A percentile compares a stretch with the other conserved stretches of the same genome.
Evolutionary conservation across 1,140 invertebrate species (phyloP).

Genomic region (Meloidogyne exigua): DNA sequence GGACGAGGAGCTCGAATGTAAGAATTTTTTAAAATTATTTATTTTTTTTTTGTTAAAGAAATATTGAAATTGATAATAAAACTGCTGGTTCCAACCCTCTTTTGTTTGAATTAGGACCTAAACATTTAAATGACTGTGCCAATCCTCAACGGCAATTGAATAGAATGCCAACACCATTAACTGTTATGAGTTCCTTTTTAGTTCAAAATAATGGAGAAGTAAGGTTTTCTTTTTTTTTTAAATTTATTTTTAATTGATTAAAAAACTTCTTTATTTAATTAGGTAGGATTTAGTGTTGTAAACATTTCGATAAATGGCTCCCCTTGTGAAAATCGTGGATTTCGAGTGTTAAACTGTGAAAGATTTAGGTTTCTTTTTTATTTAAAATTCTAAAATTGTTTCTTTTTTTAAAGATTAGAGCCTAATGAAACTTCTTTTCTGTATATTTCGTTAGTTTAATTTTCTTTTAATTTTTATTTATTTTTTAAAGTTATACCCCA

Average conservation of each 20-base stretch:
- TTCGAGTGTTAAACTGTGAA: constrained; percentile 78
- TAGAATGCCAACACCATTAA: constrained; percentile 72
- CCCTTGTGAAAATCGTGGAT: constrained; percentile 81
- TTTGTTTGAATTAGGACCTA: constrained; percentile 80
- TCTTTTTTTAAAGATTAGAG: constrained; percentile 68
- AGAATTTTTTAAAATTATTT: neutral
- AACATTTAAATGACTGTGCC: constrained; percentile 78
- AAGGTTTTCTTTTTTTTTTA: constrained; percentile 1
- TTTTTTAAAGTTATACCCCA: constrained; percentile 74
- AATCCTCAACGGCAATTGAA: constrained; percentile 67
- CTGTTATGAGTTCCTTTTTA: constrained; percentile 80
- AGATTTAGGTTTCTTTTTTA: constrained; percentile 69
- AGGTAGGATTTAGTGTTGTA: constrained; percentile 73
- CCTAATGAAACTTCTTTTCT: constrained; percentile 82
- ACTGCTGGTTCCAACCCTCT: constrained; percentile 77
- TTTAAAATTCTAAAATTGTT: neutral
- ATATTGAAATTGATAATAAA: constrained; percentile 85
- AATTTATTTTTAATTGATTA: neutral
- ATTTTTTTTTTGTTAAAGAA: constrained; percentile 45
- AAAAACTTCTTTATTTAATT: too few relatives aligned
- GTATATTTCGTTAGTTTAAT: constrained; percentile 73
- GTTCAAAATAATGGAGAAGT: constrained; percentile 79
- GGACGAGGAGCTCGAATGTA: constrained; percentile 77
- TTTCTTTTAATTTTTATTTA: constrained; percentile 11
- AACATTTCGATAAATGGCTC: constrained; percentile 76